Conservation (phyloP, 1,140 invertebrate species). For the Papilio aristodemus region DNA sequence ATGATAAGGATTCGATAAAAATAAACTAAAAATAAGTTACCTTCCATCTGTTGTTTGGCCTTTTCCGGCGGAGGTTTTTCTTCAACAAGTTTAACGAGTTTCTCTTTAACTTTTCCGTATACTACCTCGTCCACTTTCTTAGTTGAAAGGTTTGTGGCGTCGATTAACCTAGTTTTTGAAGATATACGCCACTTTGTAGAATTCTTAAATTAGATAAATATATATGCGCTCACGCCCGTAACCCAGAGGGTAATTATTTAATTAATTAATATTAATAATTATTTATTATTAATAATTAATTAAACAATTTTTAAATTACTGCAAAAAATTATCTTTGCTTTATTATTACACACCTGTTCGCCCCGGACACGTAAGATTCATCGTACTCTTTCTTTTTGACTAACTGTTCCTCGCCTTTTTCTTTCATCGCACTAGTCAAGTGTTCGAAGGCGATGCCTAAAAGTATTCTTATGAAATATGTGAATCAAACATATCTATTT, state of each 20-base stretch:
- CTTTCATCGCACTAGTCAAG: conserved; percentile 2
- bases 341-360: background rate
- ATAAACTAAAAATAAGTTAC: background rate
- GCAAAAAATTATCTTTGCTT: no score
- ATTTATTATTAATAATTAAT: no score
- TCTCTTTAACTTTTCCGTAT: conserved; percentile 12
- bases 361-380: background rate
- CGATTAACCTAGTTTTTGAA: background rate
- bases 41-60: conserved; percentile 4
- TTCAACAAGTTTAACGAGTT: conserved; percentile 8
- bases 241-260: no score
- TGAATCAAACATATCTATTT: background rate
- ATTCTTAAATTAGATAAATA: no score
- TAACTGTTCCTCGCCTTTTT: conserved; percentile 15
- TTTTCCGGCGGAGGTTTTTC: conserved; percentile 20
- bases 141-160: background rate
- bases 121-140: conserved; percentile 4
- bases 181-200: background rate
- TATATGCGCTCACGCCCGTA: no score
- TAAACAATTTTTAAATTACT: no score
- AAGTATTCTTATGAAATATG: background rate
- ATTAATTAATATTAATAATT: no score
- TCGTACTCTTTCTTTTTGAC: conserved; percentile 13
- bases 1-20: background rate
- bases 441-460: conserved; percentile 27